phyloP scores from a whole-genome alignment of 2,113 vertebrate genomes.

The Platysteira castanea region DNA sequence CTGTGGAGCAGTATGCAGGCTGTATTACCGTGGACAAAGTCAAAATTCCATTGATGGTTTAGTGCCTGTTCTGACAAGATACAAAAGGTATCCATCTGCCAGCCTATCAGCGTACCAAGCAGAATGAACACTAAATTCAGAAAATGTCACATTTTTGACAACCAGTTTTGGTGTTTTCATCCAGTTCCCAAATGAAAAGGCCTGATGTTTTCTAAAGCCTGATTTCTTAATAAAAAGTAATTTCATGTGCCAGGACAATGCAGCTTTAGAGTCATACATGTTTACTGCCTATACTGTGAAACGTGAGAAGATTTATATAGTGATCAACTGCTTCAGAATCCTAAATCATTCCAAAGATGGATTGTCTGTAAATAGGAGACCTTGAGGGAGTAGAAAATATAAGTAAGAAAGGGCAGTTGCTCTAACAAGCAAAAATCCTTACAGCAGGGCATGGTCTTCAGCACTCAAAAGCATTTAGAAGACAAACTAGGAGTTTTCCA shows the following conservation, averaged over 20 bases:
- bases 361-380: constrained; percentile 42
- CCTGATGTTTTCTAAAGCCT: neutral
- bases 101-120: neutral
- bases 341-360: constrained; percentile 49
- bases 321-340: constrained; percentile 53
- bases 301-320: constrained; percentile 56
- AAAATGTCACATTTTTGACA: neutral
- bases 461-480: constrained; percentile 7
- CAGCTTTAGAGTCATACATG: neutral
- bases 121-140: neutral
- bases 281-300: neutral
- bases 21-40: neutral
- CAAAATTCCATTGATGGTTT: neutral
- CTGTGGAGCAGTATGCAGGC: neutral
- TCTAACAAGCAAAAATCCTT: constrained; percentile 12
- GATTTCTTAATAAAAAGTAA: neutral
- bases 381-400: constrained; percentile 43
- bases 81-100: neutral
- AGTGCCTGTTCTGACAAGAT: neutral
- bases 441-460: constrained; percentile 25
- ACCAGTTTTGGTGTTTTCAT: neutral
- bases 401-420: constrained; percentile 25
- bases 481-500: constrained; percentile 1
- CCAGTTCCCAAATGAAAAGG: neutral
- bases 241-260: neutral